These are phyloP conservation scores for Napeogenes inachia DNA, from an alignment of 2,888 invertebrate genomes.

Conservation along the genomic window DNA sequence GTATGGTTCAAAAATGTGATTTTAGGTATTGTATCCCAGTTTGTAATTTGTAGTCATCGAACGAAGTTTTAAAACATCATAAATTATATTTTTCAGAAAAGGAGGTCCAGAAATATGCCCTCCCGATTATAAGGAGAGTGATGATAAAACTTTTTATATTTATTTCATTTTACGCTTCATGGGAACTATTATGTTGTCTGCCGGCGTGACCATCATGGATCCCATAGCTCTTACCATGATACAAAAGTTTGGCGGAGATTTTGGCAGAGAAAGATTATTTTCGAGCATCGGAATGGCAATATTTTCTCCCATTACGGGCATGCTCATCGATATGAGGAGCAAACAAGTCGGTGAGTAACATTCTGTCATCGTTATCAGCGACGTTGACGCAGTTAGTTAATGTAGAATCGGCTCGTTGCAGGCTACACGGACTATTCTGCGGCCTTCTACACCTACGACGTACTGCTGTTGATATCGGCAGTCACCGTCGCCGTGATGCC, in stretches of 20 bases:
- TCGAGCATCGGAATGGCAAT: conserved; percentile 90
- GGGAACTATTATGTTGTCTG: conserved; percentile 88
- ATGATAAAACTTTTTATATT: conserved; percentile 87
- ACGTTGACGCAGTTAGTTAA: conserved; percentile 50
- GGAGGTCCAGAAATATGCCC: conserved; percentile 88
- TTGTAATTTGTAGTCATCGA: too few relatives aligned
- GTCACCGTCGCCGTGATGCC: conserved; percentile 87
- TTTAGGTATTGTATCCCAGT: conserved; percentile 69
- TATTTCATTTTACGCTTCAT: conserved; percentile 88
- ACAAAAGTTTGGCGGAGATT: conserved; percentile 89
- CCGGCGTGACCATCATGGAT: conserved; percentile 92
- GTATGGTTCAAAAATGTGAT: conserved; percentile 86
- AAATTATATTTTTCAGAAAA: conserved; percentile 61
- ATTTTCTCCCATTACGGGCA: conserved; percentile 88
- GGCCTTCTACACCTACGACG: conserved; percentile 91
- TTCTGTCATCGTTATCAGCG: conserved; percentile 64
- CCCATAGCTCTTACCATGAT: conserved; percentile 92
- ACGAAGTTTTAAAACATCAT: neutral
- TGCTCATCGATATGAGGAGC: conserved; percentile 85
- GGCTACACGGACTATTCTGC: conserved; percentile 91
- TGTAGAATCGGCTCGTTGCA: conserved; percentile 63
- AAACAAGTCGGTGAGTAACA: conserved; percentile 73
- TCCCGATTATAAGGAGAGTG: conserved; percentile 87
- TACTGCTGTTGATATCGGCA: conserved; percentile 83
- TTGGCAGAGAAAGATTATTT: conserved; percentile 87